phyloP scores from a whole-genome alignment of 2,888 invertebrate species.

The Lucinisca nassula region DNA sequence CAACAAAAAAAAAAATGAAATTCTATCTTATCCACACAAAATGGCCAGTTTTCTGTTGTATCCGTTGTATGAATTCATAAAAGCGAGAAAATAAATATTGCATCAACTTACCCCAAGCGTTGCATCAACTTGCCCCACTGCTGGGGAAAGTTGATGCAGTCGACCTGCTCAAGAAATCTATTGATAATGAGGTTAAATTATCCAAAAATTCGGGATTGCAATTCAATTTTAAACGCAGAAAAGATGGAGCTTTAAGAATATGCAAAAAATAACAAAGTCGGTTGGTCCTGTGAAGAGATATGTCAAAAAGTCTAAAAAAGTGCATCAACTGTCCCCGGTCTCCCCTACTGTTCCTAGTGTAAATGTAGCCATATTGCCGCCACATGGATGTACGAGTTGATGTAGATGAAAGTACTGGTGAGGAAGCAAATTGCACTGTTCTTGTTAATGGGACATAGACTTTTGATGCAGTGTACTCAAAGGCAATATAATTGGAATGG shows the following conservation, averaged over 20 bases:
- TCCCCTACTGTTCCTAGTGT: too few species aligned
- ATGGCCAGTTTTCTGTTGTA: background rate
- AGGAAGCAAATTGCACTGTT: too few species aligned
- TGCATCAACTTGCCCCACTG: background rate
- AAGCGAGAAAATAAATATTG: background rate
- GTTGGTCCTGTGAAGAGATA: background rate
- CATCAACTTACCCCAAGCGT: background rate
- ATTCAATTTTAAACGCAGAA: background rate
- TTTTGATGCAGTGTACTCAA: too few species aligned
- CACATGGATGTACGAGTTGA: too few species aligned
- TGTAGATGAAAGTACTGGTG: too few species aligned
- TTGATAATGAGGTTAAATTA: background rate
- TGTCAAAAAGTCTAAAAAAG: background rate
- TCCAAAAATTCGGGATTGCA: background rate
- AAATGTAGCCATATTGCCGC: too few species aligned
- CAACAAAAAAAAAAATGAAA: background rate
- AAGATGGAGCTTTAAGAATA: background rate
- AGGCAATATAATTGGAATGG: too few species aligned
- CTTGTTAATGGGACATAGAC: too few species aligned
- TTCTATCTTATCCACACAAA: background rate
- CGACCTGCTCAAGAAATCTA: background rate
- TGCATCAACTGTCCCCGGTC: background rate
- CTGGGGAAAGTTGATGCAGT: background rate
- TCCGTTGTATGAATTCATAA: background rate
- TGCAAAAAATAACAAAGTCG: background rate